Conservation (phyloP, 2,888 invertebrate genomes). For the Deilephila elpenor region DNA sequence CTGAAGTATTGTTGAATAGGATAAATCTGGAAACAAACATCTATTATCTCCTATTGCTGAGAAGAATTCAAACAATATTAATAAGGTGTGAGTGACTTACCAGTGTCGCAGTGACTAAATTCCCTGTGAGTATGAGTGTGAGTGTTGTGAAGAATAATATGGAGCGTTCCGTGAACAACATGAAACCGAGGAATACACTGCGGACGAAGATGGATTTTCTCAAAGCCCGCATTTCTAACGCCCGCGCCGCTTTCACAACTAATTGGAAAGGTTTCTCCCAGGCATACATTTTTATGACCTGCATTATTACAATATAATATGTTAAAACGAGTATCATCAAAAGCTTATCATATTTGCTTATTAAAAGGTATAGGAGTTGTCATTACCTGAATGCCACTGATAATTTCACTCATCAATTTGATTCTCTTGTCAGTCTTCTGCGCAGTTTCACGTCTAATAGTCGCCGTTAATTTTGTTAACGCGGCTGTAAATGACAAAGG, state of each 20-base stretch:
- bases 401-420: constrained; percentile 94
- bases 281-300: constrained; percentile 97
- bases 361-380: constrained; percentile 8
- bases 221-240: constrained; percentile 82
- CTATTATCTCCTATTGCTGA: not conserved
- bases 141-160: constrained; percentile 87
- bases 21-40: constrained; percentile 75
- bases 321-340: not conserved
- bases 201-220: constrained; percentile 86
- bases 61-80: not conserved
- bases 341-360: not conserved
- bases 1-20: constrained; percentile 85
- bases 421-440: constrained; percentile 92
- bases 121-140: constrained; percentile 65
- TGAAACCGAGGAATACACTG: constrained; percentile 87
- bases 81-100: constrained; percentile 47
- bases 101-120: constrained; percentile 67
- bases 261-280: constrained; percentile 94
- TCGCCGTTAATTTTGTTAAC: constrained; percentile 69
- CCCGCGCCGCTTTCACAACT: constrained; percentile 86
- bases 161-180: constrained; percentile 89
- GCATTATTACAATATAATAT: constrained; percentile 30
- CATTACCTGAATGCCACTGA: constrained; percentile 91
- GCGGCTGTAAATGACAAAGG: constrained; percentile 55
- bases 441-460: constrained; percentile 85